phyloP scores from a whole-genome alignment of 1,140 invertebrate species.

The Drosophila serrata region DNA sequence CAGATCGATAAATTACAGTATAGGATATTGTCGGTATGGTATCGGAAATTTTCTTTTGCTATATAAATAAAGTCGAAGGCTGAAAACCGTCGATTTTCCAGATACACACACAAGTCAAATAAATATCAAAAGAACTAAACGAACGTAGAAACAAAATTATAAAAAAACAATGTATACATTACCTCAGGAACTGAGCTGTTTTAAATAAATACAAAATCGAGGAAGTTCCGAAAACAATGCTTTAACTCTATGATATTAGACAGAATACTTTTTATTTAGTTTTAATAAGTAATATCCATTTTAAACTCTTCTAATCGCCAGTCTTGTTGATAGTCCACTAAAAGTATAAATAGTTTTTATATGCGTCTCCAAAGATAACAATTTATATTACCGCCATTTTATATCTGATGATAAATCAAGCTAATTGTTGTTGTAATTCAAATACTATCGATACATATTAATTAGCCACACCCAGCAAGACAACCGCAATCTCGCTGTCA shows the following conservation, averaged over 20 bases:
- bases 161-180: not conserved
- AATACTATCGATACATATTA: constrained; percentile 80
- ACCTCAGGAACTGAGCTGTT: not conserved
- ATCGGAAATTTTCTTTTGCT: no score
- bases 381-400: constrained; percentile 62
- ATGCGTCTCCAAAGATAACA: constrained; percentile 31
- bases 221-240: not conserved
- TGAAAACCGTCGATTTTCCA: no score
- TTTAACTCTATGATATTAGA: not conserved
- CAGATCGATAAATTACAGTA: no score
- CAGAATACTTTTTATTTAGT: no score
- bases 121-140: no score
- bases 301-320: constrained; percentile 26
- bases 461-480: constrained; percentile 68
- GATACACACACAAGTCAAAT: no score
- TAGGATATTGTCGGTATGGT: no score
- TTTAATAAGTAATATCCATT: not conserved
- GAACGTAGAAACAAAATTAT: not conserved
- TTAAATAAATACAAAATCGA: not conserved
- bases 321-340: constrained; percentile 64
- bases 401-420: constrained; percentile 72
- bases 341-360: constrained; percentile 57
- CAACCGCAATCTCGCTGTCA: constrained; percentile 35
- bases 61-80: no score
- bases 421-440: constrained; percentile 81